Evolutionary conservation across 2,797 vertebrate genomes (phyloP).

Genomic region (Synanceia verrucosa): DNA sequence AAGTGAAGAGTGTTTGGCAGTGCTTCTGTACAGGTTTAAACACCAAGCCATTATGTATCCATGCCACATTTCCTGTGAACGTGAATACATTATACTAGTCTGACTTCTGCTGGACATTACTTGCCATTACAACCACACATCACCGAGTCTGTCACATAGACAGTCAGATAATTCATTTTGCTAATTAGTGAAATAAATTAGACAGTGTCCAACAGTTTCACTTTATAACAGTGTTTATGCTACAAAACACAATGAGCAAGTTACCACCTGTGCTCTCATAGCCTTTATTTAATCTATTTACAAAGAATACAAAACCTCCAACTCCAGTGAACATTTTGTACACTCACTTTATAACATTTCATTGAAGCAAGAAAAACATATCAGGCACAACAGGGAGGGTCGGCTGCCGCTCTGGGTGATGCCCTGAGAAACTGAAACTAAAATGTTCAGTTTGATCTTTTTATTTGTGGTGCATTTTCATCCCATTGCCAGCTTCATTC

Average conservation of each 20-base stretch:
- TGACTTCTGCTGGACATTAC: conserved; percentile 79
- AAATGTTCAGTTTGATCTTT: background rate
- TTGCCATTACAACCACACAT: conserved; percentile 61
- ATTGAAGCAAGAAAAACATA: conserved; percentile 7
- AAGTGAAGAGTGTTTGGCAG: background rate
- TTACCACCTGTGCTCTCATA: conserved; percentile 22
- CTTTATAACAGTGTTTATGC: background rate
- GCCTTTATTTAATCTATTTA: conserved; percentile 82
- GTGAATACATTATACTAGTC: conserved; percentile 58
- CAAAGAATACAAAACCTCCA: conserved; percentile 82
- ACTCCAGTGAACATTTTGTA: background rate
- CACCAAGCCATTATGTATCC: conserved; percentile 4
- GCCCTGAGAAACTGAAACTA: background rate
- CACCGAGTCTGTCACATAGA: background rate
- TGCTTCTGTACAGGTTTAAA: conserved; percentile 12
- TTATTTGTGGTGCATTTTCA: conserved; percentile 79
- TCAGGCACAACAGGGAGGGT: conserved; percentile 6
- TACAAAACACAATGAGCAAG: conserved; percentile 1
- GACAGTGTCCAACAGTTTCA: background rate
- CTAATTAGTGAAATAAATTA: background rate
- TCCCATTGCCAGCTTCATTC: conserved; percentile 77
- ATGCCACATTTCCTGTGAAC: conserved; percentile 7
- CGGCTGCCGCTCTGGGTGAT: conserved; percentile 11
- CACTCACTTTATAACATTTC: conserved; percentile 17
- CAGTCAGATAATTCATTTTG: background rate